Percentiles rank a stretch among this genome's conserved stretches.
phyloP scores from a whole-genome alignment of 2,888 invertebrate species.

The Idaea dimidiata region DNA sequence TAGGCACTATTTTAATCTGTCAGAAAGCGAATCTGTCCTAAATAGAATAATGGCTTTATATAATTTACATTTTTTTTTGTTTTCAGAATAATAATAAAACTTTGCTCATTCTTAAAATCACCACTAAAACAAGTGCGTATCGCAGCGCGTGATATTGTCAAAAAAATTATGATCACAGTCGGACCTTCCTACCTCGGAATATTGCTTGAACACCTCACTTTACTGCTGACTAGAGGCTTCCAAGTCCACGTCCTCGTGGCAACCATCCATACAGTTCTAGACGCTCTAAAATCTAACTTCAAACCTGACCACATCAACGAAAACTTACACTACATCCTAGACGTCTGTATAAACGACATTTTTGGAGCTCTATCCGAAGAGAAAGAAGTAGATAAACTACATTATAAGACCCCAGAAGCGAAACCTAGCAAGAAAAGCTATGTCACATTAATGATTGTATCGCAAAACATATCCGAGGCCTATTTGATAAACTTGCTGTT shows the following conservation, averaged over 20 bases:
- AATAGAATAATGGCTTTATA: too few relatives aligned
- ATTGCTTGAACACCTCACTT: slow-evolving; percentile 89
- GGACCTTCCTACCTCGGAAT: slow-evolving; percentile 90
- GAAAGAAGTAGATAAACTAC: slow-evolving; percentile 93
- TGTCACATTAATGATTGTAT: slow-evolving; percentile 90
- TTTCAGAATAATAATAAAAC: slow-evolving; percentile 90
- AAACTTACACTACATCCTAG: slow-evolving; percentile 87
- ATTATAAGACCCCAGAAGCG: slow-evolving; percentile 90
- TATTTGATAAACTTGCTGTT: slow-evolving; percentile 88
- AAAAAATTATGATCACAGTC: slow-evolving; percentile 92
- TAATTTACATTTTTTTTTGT: slow-evolving; percentile 10
- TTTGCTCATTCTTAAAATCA: slow-evolving; percentile 95
- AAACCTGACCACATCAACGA: slow-evolving; percentile 89
- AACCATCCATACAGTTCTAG: slow-evolving; percentile 91
- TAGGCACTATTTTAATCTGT: too few relatives aligned
- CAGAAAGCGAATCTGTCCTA: too few relatives aligned
- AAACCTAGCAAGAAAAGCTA: slow-evolving; percentile 92
- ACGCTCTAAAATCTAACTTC: slow-evolving; percentile 85
- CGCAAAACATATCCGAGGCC: slow-evolving; percentile 88
- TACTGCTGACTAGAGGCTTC: slow-evolving; percentile 92
- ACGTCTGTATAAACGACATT: slow-evolving; percentile 92
- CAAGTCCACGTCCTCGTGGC: slow-evolving; percentile 96
- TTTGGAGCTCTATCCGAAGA: slow-evolving; percentile 94
- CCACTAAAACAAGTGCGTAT: slow-evolving; percentile 92
- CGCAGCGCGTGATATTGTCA: slow-evolving; percentile 93